A percentile compares a stretch with the other conserved stretches of the same genome.
Evolutionary conservation across 2,113 vertebrate species (phyloP).

Genomic region (Mirounga angustirostris): DNA sequence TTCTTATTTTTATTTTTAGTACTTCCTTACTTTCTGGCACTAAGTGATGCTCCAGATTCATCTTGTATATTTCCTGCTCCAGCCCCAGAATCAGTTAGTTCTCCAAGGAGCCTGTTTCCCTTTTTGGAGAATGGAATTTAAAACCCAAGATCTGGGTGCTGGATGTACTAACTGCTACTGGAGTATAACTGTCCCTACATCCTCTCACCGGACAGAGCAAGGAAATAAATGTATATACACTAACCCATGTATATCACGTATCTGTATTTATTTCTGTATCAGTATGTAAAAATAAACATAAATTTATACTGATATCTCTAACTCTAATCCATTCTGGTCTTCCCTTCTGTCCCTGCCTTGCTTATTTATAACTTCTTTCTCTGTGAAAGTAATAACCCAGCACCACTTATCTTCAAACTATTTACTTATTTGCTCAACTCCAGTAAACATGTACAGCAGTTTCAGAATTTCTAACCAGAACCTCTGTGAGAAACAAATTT

Average conservation of each 20-base stretch:
- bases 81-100: not conserved
- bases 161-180: not conserved
- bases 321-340: not conserved
- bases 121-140: not conserved
- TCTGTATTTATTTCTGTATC: not conserved
- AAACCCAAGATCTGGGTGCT: not conserved
- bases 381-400: not conserved
- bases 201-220: not conserved
- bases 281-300: not conserved
- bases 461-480: not conserved
- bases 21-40: not conserved
- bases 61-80: not conserved
- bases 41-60: not conserved
- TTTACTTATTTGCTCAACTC: not conserved
- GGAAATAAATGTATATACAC: not conserved
- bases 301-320: not conserved
- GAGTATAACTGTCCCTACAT: not conserved
- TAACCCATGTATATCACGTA: not conserved
- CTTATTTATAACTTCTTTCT: not conserved
- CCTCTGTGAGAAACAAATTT: not conserved
- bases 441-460: not conserved
- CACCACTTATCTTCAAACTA: not conserved
- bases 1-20: constrained; percentile 31
- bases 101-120: not conserved
- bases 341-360: not conserved